Evolutionary conservation across 2,797 vertebrate genomes (phyloP).

Genomic region (Picus viridis): DNA sequence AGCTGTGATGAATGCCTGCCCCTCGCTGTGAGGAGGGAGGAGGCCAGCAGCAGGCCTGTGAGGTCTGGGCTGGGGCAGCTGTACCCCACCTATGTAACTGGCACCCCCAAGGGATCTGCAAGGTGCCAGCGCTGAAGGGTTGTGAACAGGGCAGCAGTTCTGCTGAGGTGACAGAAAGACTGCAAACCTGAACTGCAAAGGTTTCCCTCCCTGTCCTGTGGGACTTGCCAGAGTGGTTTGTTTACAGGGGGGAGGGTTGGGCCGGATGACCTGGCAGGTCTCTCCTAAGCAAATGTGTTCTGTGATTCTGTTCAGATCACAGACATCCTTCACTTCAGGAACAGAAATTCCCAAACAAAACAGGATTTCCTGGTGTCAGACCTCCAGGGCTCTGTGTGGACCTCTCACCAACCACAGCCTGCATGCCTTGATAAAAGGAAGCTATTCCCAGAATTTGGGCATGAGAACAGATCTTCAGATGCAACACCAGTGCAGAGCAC

Average conservation of each 20-base stretch:
- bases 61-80: accelerated
- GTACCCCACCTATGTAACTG: not conserved
- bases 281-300: too few species aligned
- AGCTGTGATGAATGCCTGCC: not conserved
- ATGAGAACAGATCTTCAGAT: not conserved
- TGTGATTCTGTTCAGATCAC: not conserved
- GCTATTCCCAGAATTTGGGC: not conserved
- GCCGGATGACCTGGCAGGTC: too few species aligned
- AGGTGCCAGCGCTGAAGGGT: not conserved
- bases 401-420: not conserved
- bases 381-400: not conserved
- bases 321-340: not conserved
- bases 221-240: not conserved
- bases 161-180: not conserved
- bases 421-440: not conserved
- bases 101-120: not conserved
- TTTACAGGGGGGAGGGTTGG: not conserved
- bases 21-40: not conserved
- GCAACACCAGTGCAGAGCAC: not conserved
- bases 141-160: not conserved
- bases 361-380: not conserved
- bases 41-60: not conserved
- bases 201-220: not conserved
- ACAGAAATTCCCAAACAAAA: not conserved
- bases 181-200: not conserved